Evolutionary conservation across 2,888 invertebrate species (phyloP).

Genomic region (Trichacis sp.): DNA sequence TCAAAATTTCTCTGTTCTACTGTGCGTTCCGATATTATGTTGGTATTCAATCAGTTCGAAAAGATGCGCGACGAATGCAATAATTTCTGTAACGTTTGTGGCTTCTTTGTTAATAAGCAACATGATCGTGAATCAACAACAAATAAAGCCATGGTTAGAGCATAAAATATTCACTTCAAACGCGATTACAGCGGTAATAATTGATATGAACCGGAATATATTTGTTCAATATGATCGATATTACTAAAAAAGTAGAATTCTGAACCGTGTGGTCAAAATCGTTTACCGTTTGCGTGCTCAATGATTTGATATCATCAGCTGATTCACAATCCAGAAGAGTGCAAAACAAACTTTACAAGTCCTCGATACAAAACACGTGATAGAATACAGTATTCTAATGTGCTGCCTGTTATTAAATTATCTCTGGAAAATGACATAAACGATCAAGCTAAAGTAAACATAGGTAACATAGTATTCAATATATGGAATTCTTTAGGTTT

Average conservation of each 20-base stretch:
- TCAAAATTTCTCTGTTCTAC: too few species aligned
- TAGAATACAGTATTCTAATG: conserved; percentile 7
- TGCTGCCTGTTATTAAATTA: background rate
- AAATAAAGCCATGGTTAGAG: background rate
- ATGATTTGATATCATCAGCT: background rate
- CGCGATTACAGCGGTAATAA: background rate
- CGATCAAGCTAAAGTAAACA: background rate
- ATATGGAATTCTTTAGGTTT: too few species aligned
- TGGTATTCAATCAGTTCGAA: too few species aligned
- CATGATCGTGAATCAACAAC: background rate
- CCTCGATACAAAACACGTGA: conserved; percentile 4
- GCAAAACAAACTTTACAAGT: background rate
- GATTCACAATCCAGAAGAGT: background rate
- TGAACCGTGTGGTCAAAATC: background rate
- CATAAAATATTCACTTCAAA: background rate
- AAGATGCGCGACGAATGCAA: background rate
- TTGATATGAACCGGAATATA: conserved; percentile 4
- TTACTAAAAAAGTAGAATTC: background rate
- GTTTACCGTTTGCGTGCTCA: background rate
- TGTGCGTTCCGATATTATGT: too few species aligned
- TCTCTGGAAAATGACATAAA: background rate
- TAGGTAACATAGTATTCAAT: too few species aligned
- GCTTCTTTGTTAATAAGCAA: background rate
- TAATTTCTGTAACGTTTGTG: background rate
- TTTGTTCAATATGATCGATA: background rate